A percentile compares a stretch with the other conserved stretches of the same genome.
phyloP scores from a whole-genome alignment of 2,888 invertebrate genomes.

The Drosophila barbarae region DNA sequence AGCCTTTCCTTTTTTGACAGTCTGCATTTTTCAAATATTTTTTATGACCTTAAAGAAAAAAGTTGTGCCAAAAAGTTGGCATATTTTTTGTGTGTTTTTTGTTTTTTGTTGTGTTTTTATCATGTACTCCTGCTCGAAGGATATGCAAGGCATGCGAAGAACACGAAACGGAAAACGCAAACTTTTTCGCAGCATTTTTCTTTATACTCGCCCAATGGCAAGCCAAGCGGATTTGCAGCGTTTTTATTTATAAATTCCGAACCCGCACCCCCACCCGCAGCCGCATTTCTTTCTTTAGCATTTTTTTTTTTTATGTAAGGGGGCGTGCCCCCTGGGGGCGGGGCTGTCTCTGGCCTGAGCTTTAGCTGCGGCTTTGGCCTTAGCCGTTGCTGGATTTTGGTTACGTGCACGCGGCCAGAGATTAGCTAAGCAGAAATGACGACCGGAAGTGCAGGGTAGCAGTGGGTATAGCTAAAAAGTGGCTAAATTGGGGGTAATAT shows the following conservation, averaged over 20 bases:
- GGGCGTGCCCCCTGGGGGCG: constrained; percentile 21
- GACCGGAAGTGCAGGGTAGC: constrained; percentile 31
- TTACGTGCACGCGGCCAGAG: constrained; percentile 63
- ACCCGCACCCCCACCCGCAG: background rate
- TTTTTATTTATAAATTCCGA: constrained; percentile 41
- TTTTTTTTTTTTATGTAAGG: constrained; percentile 4
- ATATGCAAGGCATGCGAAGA: constrained; percentile 24
- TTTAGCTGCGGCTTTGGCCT: constrained; percentile 36
- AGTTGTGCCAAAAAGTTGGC: constrained; percentile 10
- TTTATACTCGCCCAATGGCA: constrained; percentile 14
- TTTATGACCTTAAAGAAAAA: constrained; percentile 7
- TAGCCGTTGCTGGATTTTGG: constrained; percentile 38
- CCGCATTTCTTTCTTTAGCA: background rate
- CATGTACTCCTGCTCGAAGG: constrained; percentile 1
- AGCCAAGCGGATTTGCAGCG: constrained; percentile 63
- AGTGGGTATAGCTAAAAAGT: background rate
- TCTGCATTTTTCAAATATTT: constrained; percentile 1
- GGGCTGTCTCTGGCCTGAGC: background rate
- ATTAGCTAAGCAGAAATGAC: constrained; percentile 70
- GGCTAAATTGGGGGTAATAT: background rate
- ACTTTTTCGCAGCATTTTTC: constrained; percentile 44
- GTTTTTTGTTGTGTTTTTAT: background rate
- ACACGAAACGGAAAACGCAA: constrained; percentile 26
- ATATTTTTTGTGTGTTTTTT: constrained; percentile 2
- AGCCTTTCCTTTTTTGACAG: background rate